These are phyloP conservation scores for Limnodromus scolopaceus DNA, from an alignment of 2,797 vertebrate species.

Conservation along the genomic window DNA sequence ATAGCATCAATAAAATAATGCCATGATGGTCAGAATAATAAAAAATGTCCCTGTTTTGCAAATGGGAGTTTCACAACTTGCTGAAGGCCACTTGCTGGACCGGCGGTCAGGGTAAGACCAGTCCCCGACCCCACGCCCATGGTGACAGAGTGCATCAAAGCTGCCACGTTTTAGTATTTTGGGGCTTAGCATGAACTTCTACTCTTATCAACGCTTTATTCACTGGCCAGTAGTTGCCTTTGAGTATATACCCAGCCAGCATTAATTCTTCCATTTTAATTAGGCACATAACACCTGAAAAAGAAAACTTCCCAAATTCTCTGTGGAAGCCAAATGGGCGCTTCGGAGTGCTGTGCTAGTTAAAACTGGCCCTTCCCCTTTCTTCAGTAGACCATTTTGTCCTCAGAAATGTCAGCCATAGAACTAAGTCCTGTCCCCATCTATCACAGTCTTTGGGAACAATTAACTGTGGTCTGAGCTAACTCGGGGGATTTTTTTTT, in stretches of 20 bases:
- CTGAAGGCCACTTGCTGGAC: neutral
- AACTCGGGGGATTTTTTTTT: neutral
- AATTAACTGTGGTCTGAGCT: neutral
- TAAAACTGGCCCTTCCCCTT: neutral
- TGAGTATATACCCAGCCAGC: neutral
- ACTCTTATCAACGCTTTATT: neutral
- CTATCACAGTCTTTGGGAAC: neutral
- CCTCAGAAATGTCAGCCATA: neutral
- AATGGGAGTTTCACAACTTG: neutral
- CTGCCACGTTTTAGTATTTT: neutral
- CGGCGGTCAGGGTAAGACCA: neutral
- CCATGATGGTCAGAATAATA: neutral
- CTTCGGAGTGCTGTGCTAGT: neutral
- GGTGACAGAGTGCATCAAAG: neutral
- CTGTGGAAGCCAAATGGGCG: neutral
- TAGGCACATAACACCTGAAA: neutral
- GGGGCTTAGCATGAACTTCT: neutral
- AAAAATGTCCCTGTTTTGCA: neutral
- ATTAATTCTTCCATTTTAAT: neutral
- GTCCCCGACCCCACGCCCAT: rapidly evolving
- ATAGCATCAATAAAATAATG: neutral
- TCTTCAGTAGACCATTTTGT: neutral
- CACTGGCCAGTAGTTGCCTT: neutral
- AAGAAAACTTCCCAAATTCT: neutral
- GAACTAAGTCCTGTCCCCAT: neutral